Evolutionary conservation across 2,888 invertebrate genomes (phyloP), one percentile per base, ranked within the genome.

Genomic region (Julus scanicus): DNA sequence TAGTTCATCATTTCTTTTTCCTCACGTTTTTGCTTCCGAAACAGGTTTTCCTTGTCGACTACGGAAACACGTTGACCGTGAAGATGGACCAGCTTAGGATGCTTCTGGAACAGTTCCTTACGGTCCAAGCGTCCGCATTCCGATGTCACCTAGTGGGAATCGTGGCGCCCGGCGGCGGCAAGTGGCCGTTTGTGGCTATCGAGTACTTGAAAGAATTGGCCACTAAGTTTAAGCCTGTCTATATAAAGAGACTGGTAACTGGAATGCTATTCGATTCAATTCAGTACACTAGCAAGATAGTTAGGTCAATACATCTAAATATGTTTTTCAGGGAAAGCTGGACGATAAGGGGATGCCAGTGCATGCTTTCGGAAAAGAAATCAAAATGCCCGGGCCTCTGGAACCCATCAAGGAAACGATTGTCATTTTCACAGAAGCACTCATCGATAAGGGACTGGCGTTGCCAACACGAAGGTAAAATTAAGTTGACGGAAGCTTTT

Each of bases 71-170:
- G 2, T 94, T 94, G 89, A 92, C 92, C 0, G 93, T 95, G 17
- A 91, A 92, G 0, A 87, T 91, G 0, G 91, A 92, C 1, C 91
- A 93, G 86, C 91, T 96, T 29, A 94, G 93, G 87, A 92, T 93
- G 1, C 92, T 96, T 5, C 91, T 93, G 15, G 90, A 92, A 0
- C 91, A 93, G 11, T 95, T 95, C 89, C 91, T 92, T 9, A 91
- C 92, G 0, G 91, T 94, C 0, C 93, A 94, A 0, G 94, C 94
- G 89, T 94, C 94, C 0, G 94, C 94, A 0, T 93, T 95, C 39
- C 94, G 94, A 90, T 95, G 96, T 89, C 95, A 95, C 91, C 91
- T 97, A 87, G 94, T 94, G 1, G 95, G 95, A 37, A 94, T 97
- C 13, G 92, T 93, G 40, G 95, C 97, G 0, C 95, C 95, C 0